A percentile compares a stretch with the other conserved stretches of the same genome.
Conservation (phyloP, 1,140 invertebrate species). For the Drosophila jambulina region DNA sequence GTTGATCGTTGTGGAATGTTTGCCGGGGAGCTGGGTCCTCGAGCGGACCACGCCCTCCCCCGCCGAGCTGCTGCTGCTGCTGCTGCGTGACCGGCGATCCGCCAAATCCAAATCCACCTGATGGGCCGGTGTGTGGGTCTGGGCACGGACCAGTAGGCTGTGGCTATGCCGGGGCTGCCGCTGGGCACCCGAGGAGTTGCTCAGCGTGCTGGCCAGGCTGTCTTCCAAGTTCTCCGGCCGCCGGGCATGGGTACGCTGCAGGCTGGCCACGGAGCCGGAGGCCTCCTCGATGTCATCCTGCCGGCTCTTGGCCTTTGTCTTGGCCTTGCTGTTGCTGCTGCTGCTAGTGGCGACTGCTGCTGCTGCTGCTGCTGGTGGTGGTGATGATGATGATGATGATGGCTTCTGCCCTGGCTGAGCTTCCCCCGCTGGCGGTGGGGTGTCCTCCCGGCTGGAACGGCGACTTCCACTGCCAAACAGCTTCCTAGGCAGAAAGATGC, state of each 20-base stretch:
- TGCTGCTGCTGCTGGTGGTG: conserved; percentile 2
- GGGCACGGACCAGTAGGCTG: conserved; percentile 69
- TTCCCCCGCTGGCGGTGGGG: conserved; percentile 26
- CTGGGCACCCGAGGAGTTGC: conserved; percentile 65
- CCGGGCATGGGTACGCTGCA: conserved; percentile 1
- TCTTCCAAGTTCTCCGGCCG: conserved; percentile 55
- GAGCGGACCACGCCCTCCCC: neutral
- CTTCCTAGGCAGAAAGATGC: conserved; percentile 69
- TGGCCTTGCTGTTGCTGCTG: conserved; percentile 24
- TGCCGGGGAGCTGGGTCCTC: conserved; percentile 12
- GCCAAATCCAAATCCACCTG: conserved; percentile 14
- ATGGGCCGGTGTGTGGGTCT: conserved; percentile 67
- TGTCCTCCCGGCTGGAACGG: conserved; percentile 52
- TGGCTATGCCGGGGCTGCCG: conserved; percentile 52
- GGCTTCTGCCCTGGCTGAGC: neutral
- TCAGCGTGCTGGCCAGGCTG: conserved; percentile 76
- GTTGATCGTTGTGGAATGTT: conserved; percentile 76
- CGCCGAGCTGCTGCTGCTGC: conserved; percentile 17
- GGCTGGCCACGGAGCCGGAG: conserved; percentile 33
- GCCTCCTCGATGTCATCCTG: conserved; percentile 57
- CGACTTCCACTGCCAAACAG: conserved; percentile 58
- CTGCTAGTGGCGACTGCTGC: conserved; percentile 1
- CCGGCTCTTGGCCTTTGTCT: conserved; percentile 23
- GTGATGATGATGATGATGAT: neutral
- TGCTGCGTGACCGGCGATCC: conserved; percentile 24